Percentiles rank a stretch among this genome's conserved stretches.
Conservation (phyloP, 2,113 vertebrate genomes). For the Mobula hypostoma region DNA sequence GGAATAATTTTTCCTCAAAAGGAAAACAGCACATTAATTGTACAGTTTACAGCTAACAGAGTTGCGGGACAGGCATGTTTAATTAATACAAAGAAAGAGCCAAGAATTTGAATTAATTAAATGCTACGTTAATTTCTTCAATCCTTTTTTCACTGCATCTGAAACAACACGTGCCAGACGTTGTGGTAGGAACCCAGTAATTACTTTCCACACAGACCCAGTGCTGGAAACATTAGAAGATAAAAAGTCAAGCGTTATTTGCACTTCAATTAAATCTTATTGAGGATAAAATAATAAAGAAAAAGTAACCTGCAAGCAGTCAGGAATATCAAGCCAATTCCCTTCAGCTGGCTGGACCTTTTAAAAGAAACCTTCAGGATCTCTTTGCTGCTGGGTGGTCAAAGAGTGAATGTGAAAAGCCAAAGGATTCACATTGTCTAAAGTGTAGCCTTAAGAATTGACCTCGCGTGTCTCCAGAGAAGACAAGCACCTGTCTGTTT, state of each 20-base stretch:
- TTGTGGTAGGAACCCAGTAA: neutral
- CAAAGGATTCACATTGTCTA: constrained; percentile 55
- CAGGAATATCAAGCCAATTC: neutral
- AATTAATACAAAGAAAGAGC: neutral
- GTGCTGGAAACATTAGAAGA: neutral
- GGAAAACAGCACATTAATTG: neutral
- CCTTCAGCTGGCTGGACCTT: neutral
- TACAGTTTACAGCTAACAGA: neutral
- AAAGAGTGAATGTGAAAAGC: constrained; percentile 57
- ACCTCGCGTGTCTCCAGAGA: constrained; percentile 55
- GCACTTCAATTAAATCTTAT: neutral
- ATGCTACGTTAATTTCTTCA: neutral
- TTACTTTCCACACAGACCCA: neutral
- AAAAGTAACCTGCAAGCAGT: constrained; percentile 20
- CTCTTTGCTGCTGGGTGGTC: constrained; percentile 71
- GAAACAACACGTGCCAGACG: neutral
- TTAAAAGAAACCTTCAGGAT: constrained; percentile 39
- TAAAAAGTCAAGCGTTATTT: neutral
- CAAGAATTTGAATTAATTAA: neutral
- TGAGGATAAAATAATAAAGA: neutral
- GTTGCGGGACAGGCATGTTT: neutral
- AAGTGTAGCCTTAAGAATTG: constrained; percentile 46
- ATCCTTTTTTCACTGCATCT: neutral
- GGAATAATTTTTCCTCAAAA: neutral
- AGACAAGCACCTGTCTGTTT: constrained; percentile 61